Evolutionary conservation across 2,888 invertebrate genomes (phyloP).

Genomic region (Nezara viridula): DNA sequence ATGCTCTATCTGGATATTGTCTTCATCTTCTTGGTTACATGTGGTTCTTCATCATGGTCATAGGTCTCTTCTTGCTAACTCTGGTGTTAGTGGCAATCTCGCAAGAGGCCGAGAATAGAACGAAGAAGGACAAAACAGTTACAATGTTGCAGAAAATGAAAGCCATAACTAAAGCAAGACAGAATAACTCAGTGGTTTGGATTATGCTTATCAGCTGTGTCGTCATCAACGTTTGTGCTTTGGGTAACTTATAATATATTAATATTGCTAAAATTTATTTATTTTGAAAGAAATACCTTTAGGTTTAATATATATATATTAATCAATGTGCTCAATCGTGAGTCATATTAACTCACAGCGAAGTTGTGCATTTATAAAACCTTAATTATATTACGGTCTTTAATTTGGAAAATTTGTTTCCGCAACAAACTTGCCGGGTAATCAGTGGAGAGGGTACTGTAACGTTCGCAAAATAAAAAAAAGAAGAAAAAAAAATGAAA

Average conservation of each 20-base stretch:
- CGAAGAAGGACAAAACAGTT: background rate
- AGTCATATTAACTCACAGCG: too few relatives aligned
- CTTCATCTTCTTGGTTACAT: background rate
- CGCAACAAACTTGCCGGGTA: too few relatives aligned
- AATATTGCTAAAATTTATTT: background rate
- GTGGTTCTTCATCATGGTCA: background rate
- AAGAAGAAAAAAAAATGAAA: too few relatives aligned
- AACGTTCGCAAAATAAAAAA: too few relatives aligned
- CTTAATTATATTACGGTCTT: too few relatives aligned
- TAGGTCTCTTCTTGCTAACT: background rate
- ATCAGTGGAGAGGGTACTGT: too few relatives aligned
- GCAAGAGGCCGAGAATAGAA: background rate
- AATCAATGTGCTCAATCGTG: too few relatives aligned
- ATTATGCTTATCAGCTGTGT: background rate
- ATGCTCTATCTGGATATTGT: background rate
- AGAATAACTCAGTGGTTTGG: background rate
- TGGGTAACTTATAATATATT: background rate
- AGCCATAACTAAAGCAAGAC: background rate
- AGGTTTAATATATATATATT: too few relatives aligned
- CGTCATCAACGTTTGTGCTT: background rate
- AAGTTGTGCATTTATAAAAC: too few relatives aligned
- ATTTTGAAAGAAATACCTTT: too few relatives aligned
- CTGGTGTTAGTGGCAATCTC: background rate
- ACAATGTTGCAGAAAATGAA: slow-evolving; percentile 19
- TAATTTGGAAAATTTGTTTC: too few relatives aligned